Base-by-base conservation (phyloP, 1,140 invertebrate genomes). In the Heliconius melpomene region DNA sequence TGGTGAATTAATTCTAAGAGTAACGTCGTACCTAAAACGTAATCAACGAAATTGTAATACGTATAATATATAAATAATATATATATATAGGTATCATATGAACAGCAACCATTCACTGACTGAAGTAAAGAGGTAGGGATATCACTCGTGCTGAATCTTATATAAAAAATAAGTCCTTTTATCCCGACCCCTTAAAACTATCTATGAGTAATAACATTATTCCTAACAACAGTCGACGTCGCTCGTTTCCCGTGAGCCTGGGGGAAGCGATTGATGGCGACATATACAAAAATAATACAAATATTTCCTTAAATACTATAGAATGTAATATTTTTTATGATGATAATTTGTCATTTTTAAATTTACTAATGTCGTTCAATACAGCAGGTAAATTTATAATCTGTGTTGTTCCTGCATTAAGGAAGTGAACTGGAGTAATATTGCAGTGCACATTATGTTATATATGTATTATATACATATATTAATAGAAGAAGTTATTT, bases 251-350 rank as follows among this genome's bases (percentile, higher is more conserved):
- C 88, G 80, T 88, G 91, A 93, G 91, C 91, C 91, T 29, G 79
- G 85, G 85, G 74, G 81, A 86, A 82, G 75, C 7, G 86, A 83
- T 76, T 80, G 83, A 77, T 79, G 79, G 76, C 80, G 77, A 81
- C 84, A 84, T 81, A 87, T 91, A 91, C 82, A 91, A 91, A 91
- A 91, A 91, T 93, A 91, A 91, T 91, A 90, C 86, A 86, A 85
- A 86, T 46, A 86, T 81, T 84, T 83, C 77, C 83, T 84, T 84
- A 84, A 29, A 71, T 60, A 75, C 32, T 79, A 76, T 74, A 26
- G 29, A 66, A 26, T 66, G 60, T 66, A 66, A 16, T 66, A 26
- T 66, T 66, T 46, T 46, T 29, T 66, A 66, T 66, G n/a, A 23
- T 66, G 60, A 66, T 66, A 66, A 66, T 13, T 66, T 66, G 3